A percentile compares a stretch with the other conserved stretches of the same genome.
These are phyloP conservation scores for Omphaloscelis lunosa DNA, from an alignment of 2,888 invertebrate genomes.

Conservation along the genomic window DNA sequence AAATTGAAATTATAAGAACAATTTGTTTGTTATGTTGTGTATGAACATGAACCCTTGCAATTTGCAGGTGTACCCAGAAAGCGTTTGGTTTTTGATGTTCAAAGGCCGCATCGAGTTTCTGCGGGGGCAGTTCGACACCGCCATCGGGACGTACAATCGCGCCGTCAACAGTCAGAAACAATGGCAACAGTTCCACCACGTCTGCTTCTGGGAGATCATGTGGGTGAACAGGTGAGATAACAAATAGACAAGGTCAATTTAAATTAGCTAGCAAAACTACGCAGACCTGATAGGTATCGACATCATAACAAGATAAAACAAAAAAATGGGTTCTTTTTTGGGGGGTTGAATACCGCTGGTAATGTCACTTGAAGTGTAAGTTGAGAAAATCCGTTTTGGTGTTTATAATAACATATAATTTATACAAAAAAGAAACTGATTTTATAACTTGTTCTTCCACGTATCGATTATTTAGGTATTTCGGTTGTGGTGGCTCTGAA, in stretches of 20 bases:
- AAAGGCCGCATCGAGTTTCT: conserved; percentile 96
- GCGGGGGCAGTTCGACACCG: conserved; percentile 93
- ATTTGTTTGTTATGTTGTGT: not conserved
- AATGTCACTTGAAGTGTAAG: too few relatives aligned
- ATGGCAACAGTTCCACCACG: conserved; percentile 97
- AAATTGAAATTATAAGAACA: not conserved
- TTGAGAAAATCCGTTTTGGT: too few relatives aligned
- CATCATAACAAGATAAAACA: not conserved
- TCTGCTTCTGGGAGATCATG: conserved; percentile 98
- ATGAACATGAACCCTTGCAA: not conserved
- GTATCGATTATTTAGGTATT: too few relatives aligned
- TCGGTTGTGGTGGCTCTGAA: too few relatives aligned
- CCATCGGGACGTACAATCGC: conserved; percentile 94
- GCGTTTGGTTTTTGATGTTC: conserved; percentile 98
- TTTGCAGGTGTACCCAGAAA: conserved; percentile 92
- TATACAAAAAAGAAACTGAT: too few relatives aligned
- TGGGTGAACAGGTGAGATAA: conserved; percentile 95
- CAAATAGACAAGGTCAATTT: not conserved
- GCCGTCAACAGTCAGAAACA: conserved; percentile 95
- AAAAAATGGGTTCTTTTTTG: too few relatives aligned
- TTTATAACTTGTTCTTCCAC: too few relatives aligned
- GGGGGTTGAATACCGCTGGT: too few relatives aligned
- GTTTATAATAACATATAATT: too few relatives aligned
- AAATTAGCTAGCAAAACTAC: not conserved
- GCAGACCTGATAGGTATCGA: not conserved